A percentile compares a stretch with the other conserved stretches of the same genome.
Evolutionary conservation across 2,888 invertebrate genomes (phyloP).

Genomic region (Pedicia rivosa): DNA sequence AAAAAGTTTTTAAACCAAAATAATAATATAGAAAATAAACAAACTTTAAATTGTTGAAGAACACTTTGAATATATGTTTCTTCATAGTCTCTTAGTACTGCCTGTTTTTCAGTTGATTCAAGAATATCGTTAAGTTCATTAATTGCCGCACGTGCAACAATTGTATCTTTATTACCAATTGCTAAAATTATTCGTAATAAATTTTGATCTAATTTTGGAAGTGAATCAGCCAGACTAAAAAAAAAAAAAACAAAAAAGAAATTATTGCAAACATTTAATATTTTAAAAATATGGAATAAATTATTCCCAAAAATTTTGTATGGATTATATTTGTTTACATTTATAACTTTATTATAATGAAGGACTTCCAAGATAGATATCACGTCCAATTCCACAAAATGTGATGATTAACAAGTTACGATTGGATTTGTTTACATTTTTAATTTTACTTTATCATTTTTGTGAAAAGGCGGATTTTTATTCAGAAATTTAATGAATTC

Average conservation of each 20-base stretch:
- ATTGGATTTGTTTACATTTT: too few species aligned
- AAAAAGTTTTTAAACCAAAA: too few species aligned
- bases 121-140: slow-evolving; percentile 28
- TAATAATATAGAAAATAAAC: slow-evolving; percentile 2
- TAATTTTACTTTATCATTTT: too few species aligned
- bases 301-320: too few species aligned
- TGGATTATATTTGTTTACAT: too few species aligned
- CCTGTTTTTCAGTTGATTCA: slow-evolving; percentile 29
- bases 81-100: slow-evolving; percentile 29
- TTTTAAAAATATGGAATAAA: background rate
- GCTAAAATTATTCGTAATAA: slow-evolving; percentile 36
- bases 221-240: slow-evolving; percentile 25
- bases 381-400: too few species aligned
- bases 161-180: slow-evolving; percentile 45
- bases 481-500: too few species aligned
- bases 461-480: too few species aligned
- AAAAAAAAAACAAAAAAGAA: background rate
- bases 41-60: slow-evolving; percentile 27
- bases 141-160: slow-evolving; percentile 34
- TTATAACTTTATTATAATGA: too few species aligned
- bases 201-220: slow-evolving; percentile 27
- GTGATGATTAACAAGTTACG: too few species aligned
- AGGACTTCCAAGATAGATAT: too few species aligned
- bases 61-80: slow-evolving; percentile 31
- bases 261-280: background rate